These are phyloP conservation scores for Tryphoninae sp. DNA, from an alignment of 2,888 invertebrate species.

Conservation along the genomic window DNA sequence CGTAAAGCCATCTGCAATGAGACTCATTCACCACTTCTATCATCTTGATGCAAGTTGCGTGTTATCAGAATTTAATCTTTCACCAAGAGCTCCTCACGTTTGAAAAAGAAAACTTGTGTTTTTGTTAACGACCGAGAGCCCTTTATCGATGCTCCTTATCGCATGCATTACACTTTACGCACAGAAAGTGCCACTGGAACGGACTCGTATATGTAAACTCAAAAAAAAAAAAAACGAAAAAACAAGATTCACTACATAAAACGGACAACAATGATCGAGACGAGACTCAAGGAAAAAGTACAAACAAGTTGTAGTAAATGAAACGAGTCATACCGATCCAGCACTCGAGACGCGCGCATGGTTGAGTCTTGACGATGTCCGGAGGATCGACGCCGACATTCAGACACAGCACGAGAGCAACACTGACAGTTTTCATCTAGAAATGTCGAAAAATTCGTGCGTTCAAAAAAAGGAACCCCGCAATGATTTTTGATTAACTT, in stretches of 20 bases:
- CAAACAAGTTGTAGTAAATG: slow-evolving; percentile 6
- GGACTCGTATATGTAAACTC: slow-evolving; percentile 67
- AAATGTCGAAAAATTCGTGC: slow-evolving; percentile 67
- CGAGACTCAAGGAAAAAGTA: slow-evolving; percentile 51
- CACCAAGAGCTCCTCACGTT: too few species aligned
- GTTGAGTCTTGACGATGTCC: slow-evolving; percentile 97
- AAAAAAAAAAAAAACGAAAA: slow-evolving; percentile 19
- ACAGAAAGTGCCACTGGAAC: not conserved
- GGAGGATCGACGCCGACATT: slow-evolving; percentile 99
- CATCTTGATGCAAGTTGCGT: too few species aligned
- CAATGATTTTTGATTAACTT: not conserved
- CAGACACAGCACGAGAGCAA: slow-evolving; percentile 97
- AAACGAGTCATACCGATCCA: slow-evolving; percentile 91
- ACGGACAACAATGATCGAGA: slow-evolving; percentile 64
- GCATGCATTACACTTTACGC: too few species aligned
- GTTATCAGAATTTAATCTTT: too few species aligned
- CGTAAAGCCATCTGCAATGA: too few species aligned
- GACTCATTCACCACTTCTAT: too few species aligned
- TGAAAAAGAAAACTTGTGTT: too few species aligned
- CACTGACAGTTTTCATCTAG: slow-evolving; percentile 99
- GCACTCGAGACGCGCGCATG: slow-evolving; percentile 96
- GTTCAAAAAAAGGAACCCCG: not conserved
- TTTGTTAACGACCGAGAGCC: too few species aligned
- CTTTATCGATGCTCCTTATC: too few species aligned
- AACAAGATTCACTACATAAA: slow-evolving; percentile 68